These are phyloP conservation scores for Macaca nemestrina DNA, from an alignment of 2,113 vertebrate genomes.

Conservation along the genomic window DNA sequence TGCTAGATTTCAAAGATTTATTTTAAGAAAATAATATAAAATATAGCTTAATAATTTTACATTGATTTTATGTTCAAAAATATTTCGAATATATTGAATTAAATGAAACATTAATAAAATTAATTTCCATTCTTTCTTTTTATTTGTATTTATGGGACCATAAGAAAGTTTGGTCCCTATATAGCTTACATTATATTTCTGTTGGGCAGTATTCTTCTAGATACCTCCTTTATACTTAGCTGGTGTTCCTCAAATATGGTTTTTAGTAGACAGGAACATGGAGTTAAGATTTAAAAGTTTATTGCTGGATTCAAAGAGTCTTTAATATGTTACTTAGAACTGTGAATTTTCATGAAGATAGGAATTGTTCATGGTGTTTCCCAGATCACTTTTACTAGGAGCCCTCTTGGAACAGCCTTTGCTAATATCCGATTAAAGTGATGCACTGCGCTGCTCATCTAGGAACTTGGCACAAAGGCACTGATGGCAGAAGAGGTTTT, in stretches of 20 bases:
- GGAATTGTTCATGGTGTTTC: not conserved
- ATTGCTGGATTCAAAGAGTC: not conserved
- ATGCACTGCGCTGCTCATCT: not conserved
- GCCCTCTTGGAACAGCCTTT: not conserved
- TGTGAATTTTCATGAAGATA: not conserved
- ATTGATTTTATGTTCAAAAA: conserved; percentile 11
- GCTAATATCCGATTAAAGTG: not conserved
- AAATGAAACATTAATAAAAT: conserved; percentile 1
- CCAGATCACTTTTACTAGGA: not conserved
- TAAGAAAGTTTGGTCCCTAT: not conserved
- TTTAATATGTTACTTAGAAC: conserved; percentile 9
- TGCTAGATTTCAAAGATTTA: not conserved
- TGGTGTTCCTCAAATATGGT: not conserved
- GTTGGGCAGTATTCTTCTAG: not conserved
- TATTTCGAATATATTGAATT: not conserved
- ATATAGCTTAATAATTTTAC: not conserved
- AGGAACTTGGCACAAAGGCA: not conserved
- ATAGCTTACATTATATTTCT: not conserved
- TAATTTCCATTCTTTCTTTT: not conserved
- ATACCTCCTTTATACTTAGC: not conserved
- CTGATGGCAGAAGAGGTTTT: not conserved
- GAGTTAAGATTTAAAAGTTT: not conserved
- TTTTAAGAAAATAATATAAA: not conserved
- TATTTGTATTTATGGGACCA: not conserved
- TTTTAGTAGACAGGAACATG: not conserved